phyloP scores from a whole-genome alignment of 2,888 invertebrate genomes.

The Cartodere bifasciata region DNA sequence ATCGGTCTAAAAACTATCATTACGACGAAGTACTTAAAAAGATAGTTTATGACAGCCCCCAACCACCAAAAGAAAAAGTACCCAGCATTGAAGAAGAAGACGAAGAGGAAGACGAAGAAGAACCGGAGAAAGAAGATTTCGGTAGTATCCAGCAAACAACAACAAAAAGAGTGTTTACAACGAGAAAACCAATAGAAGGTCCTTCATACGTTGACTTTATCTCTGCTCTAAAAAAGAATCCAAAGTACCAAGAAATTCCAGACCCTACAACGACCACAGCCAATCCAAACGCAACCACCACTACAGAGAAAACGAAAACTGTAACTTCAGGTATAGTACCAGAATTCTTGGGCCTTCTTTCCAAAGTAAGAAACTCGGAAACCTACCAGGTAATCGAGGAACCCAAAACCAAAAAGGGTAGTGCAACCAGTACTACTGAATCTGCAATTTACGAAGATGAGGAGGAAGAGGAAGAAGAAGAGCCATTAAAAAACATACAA shows the following conservation, averaged over 20 bases:
- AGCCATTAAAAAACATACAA: conserved; percentile 17
- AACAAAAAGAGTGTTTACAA: conserved; percentile 11
- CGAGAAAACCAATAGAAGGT: conserved; percentile 21
- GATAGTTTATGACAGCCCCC: conserved; percentile 28
- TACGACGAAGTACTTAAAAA: conserved; percentile 30
- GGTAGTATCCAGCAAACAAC: conserved; percentile 7
- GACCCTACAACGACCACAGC: conserved; percentile 29
- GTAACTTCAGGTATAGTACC: conserved; percentile 22
- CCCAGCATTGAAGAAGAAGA: conserved; percentile 20
- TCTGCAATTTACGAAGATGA: conserved; percentile 15
- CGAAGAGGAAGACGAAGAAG: conserved; percentile 23
- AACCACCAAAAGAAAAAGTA: conserved; percentile 12
- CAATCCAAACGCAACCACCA: conserved; percentile 15
- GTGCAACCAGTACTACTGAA: conserved; percentile 17
- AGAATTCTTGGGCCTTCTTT: conserved; percentile 27
- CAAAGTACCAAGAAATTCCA: conserved; percentile 26
- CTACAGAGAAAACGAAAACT: conserved; percentile 17
- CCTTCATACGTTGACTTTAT: conserved; percentile 29
- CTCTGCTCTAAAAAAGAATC: conserved; percentile 23
- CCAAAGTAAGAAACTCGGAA: conserved; percentile 23
- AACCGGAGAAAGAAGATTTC: conserved; percentile 18
- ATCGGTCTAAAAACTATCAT: conserved; percentile 29
- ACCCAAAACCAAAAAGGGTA: conserved; percentile 18
- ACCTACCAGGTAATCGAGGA: conserved; percentile 28
- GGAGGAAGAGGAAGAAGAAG: conserved; percentile 18